Evolutionary conservation across 2,797 vertebrate genomes (phyloP).

Genomic region (Amblyopsis hoosieri): DNA sequence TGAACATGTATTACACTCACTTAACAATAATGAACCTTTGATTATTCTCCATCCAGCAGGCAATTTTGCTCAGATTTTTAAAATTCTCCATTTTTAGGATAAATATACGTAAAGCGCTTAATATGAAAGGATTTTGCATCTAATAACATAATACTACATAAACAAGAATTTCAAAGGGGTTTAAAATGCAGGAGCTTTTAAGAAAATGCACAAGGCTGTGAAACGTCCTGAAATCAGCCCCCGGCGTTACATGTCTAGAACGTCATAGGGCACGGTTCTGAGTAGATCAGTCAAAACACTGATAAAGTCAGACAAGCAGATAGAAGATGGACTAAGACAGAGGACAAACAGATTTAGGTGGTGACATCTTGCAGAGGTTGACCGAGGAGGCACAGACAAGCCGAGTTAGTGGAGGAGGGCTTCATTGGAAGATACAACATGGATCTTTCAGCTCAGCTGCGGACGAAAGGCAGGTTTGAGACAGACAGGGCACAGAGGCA

Average conservation of each 20-base stretch:
- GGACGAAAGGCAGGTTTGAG: conserved; percentile 51
- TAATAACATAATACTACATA: not conserved
- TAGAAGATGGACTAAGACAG: not conserved
- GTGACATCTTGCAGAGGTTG: not conserved
- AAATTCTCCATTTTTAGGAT: not conserved
- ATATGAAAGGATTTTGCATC: not conserved
- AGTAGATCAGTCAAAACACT: not conserved
- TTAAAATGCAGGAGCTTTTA: no score
- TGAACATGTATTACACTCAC: not conserved
- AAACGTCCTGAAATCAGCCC: not conserved
- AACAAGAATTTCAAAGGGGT: no score
- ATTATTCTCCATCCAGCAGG: not conserved
- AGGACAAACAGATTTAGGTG: not conserved
- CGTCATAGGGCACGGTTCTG: not conserved
- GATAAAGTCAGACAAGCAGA: conserved; percentile 4
- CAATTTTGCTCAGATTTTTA: not conserved
- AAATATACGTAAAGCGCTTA: not conserved
- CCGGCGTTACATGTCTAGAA: not conserved
- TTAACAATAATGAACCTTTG: not conserved
- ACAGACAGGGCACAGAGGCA: conserved; percentile 36
- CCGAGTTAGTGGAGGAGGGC: conserved; percentile 13
- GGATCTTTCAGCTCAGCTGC: conserved; percentile 54
- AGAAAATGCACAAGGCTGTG: no score
- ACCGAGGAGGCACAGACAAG: not conserved
- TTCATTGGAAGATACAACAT: conserved; percentile 50